Conservation (phyloP, 1,140 invertebrate species). For the Cotesia vestalis region DNA sequence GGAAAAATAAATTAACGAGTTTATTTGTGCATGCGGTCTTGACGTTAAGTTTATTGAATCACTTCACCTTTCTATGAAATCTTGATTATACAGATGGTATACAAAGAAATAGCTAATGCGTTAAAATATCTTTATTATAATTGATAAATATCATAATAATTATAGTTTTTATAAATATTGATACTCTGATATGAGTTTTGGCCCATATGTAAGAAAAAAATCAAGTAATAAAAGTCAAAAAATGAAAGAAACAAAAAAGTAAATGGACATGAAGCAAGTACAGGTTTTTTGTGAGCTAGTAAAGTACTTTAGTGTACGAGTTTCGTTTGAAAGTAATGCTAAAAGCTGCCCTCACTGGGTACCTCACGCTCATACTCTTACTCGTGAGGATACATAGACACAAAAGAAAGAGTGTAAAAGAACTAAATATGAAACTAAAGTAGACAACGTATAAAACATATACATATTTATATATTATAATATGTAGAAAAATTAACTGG, state of each 20-base stretch:
- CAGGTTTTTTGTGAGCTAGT: constrained; percentile 14
- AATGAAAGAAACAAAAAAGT: not conserved
- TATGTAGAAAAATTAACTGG: not conserved
- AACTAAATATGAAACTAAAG: not conserved
- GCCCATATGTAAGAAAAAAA: not conserved
- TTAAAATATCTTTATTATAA: not conserved
- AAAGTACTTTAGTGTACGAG: constrained; percentile 23
- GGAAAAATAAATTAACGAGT: constrained; percentile 13
- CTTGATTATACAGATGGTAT: constrained; percentile 4
- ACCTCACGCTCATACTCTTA: constrained; percentile 10
- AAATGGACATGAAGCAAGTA: constrained; percentile 12
- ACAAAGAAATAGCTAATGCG: not conserved
- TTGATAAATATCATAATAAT: not conserved
- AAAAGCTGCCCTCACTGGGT: constrained; percentile 28
- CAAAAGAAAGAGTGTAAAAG: constrained; percentile 17
- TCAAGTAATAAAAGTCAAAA: not conserved
- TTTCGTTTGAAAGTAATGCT: constrained; percentile 32
- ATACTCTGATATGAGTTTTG: too few relatives aligned
- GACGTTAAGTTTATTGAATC: constrained; percentile 13
- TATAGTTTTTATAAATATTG: too few relatives aligned
- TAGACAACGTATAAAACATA: constrained; percentile 13
- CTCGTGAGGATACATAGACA: not conserved
- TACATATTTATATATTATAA: constrained; percentile 1
- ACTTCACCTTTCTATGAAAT: constrained; percentile 3
- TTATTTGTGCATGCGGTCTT: not conserved